Evolutionary conservation across 2,888 invertebrate species (phyloP).

Genomic region (Dorcus parallelipipedus): DNA sequence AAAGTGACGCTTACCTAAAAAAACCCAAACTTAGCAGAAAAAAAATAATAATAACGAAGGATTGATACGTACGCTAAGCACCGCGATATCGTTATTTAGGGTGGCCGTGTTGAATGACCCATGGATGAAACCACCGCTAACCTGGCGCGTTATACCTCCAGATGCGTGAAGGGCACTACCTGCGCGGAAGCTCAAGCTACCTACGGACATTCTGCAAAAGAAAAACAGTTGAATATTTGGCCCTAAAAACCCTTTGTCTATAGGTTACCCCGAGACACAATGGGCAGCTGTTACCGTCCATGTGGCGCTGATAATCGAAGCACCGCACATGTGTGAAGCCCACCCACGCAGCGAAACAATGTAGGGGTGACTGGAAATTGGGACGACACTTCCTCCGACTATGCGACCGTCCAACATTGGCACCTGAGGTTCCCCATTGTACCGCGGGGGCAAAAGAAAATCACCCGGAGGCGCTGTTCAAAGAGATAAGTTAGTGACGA

Average conservation of each 20-base stretch:
- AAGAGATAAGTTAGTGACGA: too few species aligned
- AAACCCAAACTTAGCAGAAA: not conserved
- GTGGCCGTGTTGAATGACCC: slow-evolving; percentile 28
- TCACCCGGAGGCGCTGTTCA: too few species aligned
- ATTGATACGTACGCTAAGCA: slow-evolving; percentile 35
- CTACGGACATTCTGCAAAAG: not conserved
- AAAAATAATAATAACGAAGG: not conserved
- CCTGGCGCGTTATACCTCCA: slow-evolving; percentile 24
- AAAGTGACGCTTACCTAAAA: slow-evolving; percentile 10
- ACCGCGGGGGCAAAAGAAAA: not conserved
- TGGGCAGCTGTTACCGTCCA: slow-evolving; percentile 30
- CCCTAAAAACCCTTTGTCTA: not conserved
- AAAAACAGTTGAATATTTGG: not conserved
- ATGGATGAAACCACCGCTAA: slow-evolving; percentile 27
- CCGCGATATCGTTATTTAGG: slow-evolving; percentile 39
- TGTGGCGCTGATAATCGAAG: slow-evolving; percentile 24
- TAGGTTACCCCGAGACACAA: slow-evolving; percentile 20
- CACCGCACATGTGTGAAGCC: slow-evolving; percentile 27
- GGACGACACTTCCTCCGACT: slow-evolving; percentile 35
- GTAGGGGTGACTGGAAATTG: slow-evolving; percentile 36
- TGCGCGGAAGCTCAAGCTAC: slow-evolving; percentile 25
- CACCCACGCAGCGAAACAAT: slow-evolving; percentile 29
- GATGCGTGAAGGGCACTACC: slow-evolving; percentile 28
- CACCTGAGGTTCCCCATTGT: slow-evolving; percentile 2
- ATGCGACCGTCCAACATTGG: slow-evolving; percentile 31